Base-by-base conservation (phyloP, 2,113 vertebrate genomes). In the Austrofundulus limnaeus region DNA sequence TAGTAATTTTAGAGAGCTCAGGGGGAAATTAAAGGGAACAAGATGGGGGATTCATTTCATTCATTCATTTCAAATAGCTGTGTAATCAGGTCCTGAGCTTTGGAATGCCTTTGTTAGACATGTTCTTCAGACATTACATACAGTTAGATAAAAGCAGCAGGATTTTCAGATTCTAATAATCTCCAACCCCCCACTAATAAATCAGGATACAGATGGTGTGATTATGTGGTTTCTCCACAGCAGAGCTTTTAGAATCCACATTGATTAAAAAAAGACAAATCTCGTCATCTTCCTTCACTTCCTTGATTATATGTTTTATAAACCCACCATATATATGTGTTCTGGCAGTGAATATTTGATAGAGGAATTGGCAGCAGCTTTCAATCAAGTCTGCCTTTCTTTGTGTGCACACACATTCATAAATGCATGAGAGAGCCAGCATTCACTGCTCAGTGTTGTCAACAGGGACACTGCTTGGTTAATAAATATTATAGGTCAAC, bases 1-100 rank as follows among this genome's bases (percentile, higher is more conserved):
- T 87, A 87, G 82, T 87, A 72, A 83, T 91, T 90, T 91, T 86
- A 83, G 52, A 71, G 73, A 71, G 87, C 87, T 86, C 84, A 81
- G 77, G 85, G 83, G 72, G 68, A 84, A 87, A 88, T 87, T 80
- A 83, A 88, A 85, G 75, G 56, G 81, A 88, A 86, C 77, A 82
- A 85, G 84, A 80, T 78, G 71, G 86, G 87, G 78, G 82, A 87
- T 75, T 76, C 79, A 50, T 88, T 86, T n/a, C n/a, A n/a, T n/a
- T n/a, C n/a, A n/a, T n/a, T n/a, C n/a, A n/a, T n/a, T 83, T 78
- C 78, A 90, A 86, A 89, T 86, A 76, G 73, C 84, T 88, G 84
- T 80, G 80, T 89, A 78, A 87, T 90, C 74, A 80, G 71, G 78
- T 81, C 79, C 75, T 63, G 48, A 80, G 85, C 78, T 72, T 85